These are phyloP conservation scores for Apis florea DNA, from an alignment of 1,140 invertebrate genomes.

Conservation along the genomic window DNA sequence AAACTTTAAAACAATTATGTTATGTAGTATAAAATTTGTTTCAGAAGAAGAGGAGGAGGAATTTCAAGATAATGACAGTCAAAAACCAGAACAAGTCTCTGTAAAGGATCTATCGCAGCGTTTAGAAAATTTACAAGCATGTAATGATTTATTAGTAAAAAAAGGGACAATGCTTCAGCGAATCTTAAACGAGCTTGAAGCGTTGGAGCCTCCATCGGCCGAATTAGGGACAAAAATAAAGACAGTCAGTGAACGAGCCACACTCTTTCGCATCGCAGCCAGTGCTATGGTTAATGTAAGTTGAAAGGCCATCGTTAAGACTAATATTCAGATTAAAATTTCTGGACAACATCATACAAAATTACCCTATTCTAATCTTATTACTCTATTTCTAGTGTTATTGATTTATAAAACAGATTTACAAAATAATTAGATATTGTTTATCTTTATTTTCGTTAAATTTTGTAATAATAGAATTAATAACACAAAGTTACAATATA, in stretches of 20 bases:
- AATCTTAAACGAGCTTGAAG: conserved; percentile 91
- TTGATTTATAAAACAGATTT: neutral
- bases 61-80: conserved; percentile 79
- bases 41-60: conserved; percentile 92
- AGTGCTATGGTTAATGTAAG: conserved; percentile 98
- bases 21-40: conserved; percentile 65
- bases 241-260: conserved; percentile 93
- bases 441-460: too few species aligned
- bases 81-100: conserved; percentile 77
- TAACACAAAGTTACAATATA: too few species aligned
- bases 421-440: too few species aligned
- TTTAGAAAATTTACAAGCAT: conserved; percentile 94
- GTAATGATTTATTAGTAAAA: conserved; percentile 93
- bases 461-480: too few species aligned
- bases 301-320: conserved; percentile 57
- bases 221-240: conserved; percentile 85
- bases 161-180: conserved; percentile 92
- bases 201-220: conserved; percentile 82
- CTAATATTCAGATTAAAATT: conserved; percentile 8
- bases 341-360: neutral
- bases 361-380: neutral
- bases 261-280: conserved; percentile 95
- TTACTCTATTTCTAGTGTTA: neutral
- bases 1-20: neutral
- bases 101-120: conserved; percentile 83